Evolutionary conservation across 2,113 vertebrate species (phyloP).

Genomic region (Balaeniceps rex): DNA sequence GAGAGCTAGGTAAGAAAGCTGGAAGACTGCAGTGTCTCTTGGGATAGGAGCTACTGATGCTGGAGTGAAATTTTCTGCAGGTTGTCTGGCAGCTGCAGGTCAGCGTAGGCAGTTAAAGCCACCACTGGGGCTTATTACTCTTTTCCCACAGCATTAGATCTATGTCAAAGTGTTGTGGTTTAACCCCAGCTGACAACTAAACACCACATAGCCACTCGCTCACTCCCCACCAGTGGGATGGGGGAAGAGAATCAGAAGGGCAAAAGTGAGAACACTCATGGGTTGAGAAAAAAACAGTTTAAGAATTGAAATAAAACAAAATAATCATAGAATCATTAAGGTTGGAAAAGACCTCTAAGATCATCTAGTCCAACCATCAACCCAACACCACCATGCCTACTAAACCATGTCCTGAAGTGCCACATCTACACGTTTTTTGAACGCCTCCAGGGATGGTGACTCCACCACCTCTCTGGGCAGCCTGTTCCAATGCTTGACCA

Average conservation of each 20-base stretch:
- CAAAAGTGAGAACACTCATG: not conserved
- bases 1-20: not conserved
- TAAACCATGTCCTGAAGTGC: too few species aligned
- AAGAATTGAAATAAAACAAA: not conserved
- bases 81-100: not conserved
- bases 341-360: too few species aligned
- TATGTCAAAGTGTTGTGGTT: not conserved
- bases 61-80: not conserved
- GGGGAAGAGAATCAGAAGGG: not conserved
- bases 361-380: too few species aligned
- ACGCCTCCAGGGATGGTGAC: too few species aligned
- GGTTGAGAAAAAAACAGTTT: not conserved
- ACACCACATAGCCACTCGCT: not conserved
- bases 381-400: too few species aligned
- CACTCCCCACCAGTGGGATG: fast-evolving
- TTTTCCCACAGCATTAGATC: not conserved
- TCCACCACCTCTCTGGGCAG: too few species aligned
- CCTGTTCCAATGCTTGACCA: too few species aligned
- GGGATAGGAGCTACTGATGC: not conserved
- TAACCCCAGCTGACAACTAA: not conserved
- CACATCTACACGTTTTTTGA: too few species aligned
- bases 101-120: not conserved
- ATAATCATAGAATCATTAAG: too few species aligned
- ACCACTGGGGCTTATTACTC: not conserved
- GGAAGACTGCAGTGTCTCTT: not conserved